Percentiles rank a stretch among this genome's conserved stretches.
These are phyloP conservation scores for Perodicticus potto DNA, from an alignment of 2,797 vertebrate genomes.

Conservation along the genomic window DNA sequence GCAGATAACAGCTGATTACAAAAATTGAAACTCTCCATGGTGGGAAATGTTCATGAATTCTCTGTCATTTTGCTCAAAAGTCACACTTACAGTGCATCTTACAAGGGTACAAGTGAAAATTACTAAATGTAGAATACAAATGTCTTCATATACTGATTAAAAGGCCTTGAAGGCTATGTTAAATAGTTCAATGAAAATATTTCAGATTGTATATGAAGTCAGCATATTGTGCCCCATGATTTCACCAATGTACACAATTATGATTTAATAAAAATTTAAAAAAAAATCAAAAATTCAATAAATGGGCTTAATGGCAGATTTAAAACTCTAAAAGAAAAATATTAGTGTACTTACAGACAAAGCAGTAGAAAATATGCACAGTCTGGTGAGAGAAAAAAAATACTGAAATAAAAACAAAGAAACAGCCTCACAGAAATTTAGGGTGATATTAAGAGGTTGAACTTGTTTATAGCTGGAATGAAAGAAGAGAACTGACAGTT, in stretches of 20 bases:
- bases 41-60: not conserved
- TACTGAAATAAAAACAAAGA: not conserved
- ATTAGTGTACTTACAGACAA: not conserved
- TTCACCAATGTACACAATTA: no score
- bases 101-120: no score
- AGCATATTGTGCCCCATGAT: no score
- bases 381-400: not conserved
- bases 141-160: no score
- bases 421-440: not conserved
- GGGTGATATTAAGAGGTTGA: not conserved
- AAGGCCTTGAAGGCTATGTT: no score
- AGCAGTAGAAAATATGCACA: not conserved
- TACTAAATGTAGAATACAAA: no score
- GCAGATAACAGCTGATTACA: not conserved
- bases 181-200: no score
- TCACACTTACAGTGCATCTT: no score
- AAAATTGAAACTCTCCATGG: not conserved
- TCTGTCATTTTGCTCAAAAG: not conserved
- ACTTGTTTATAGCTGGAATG: not conserved
- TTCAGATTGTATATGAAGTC: no score
- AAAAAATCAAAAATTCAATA: not conserved
- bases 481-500: not conserved
- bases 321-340: not conserved
- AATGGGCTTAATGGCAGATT: not conserved
- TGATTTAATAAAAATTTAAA: no score